Conservation (phyloP, 2,888 invertebrate species). For the Hydrotaea diabolus region DNA sequence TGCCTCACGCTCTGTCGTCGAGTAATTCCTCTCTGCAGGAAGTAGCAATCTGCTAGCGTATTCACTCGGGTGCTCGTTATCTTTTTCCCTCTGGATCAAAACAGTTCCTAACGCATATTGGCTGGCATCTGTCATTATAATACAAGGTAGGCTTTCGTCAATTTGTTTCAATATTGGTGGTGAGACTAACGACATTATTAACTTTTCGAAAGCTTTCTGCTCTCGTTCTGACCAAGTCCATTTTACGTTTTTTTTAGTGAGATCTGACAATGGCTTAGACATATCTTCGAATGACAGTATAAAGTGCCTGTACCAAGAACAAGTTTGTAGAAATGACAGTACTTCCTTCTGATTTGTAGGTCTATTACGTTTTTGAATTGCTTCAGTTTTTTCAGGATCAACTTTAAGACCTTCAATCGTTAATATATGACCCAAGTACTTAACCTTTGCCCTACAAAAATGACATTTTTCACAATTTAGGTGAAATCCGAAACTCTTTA, state of each 20-base stretch:
- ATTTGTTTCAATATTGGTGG: constrained; percentile 54
- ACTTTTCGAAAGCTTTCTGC: constrained; percentile 64
- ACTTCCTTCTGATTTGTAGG: constrained; percentile 69
- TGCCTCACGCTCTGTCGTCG: constrained; percentile 79
- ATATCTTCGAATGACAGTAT: constrained; percentile 61
- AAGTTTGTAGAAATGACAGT: constrained; percentile 71
- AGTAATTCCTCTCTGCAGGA: constrained; percentile 76
- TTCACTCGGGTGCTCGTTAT: constrained; percentile 69
- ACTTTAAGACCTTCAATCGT: constrained; percentile 70
- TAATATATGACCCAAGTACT: constrained; percentile 74
- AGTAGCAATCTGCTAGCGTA: constrained; percentile 71
- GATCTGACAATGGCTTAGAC: constrained; percentile 71
- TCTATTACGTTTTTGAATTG: constrained; percentile 68
- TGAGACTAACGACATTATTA: constrained; percentile 62
- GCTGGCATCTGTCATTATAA: constrained; percentile 62
- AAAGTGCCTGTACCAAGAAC: constrained; percentile 72
- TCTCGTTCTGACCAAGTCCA: constrained; percentile 51
- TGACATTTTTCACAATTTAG: too few relatives aligned
- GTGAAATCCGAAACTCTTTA: constrained; percentile 67
- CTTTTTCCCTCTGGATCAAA: constrained; percentile 61
- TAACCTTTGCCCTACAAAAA: too few relatives aligned
- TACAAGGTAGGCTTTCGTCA: constrained; percentile 47
- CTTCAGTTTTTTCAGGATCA: constrained; percentile 72
- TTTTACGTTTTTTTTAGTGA: constrained; percentile 70
- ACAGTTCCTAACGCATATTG: constrained; percentile 60